Evolutionary conservation across 2,113 vertebrate genomes (phyloP).

Genomic region (Gadus chalcogrammus): DNA sequence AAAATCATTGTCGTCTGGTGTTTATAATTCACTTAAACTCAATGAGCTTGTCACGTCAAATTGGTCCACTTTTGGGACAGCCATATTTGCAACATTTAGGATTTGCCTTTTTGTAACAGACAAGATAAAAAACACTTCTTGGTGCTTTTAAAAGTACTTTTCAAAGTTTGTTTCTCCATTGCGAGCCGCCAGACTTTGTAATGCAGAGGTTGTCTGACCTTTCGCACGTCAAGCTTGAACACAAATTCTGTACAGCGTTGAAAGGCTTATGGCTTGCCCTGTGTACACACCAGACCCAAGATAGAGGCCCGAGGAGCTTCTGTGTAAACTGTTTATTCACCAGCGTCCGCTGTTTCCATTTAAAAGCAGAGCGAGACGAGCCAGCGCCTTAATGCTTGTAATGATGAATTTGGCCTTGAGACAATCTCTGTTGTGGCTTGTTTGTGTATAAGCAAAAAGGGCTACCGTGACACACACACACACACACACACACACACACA

Average conservation of each 20-base stretch:
- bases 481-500: neutral
- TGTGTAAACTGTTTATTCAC: conserved; percentile 41
- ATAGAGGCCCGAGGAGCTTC: neutral
- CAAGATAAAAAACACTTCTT: no score
- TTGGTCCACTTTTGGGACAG: no score
- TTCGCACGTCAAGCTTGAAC: neutral
- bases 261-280: neutral
- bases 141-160: no score
- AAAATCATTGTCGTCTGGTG: no score
- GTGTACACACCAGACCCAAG: neutral
- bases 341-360: neutral
- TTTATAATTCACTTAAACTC: no score
- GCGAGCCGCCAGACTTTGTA: no score
- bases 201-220: no score
- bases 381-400: conserved; percentile 14
- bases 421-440: neutral
- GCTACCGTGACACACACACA: neutral
- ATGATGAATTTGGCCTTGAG: conserved; percentile 13
- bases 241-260: neutral
- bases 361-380: conserved; percentile 12
- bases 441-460: neutral
- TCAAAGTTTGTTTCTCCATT: no score
- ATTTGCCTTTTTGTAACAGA: no score
- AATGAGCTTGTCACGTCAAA: no score
- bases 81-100: no score